Percentiles rank a stretch among this genome's conserved stretches.
phyloP scores from a whole-genome alignment of 1,140 invertebrate genomes.

The Colletes latitarsis region DNA sequence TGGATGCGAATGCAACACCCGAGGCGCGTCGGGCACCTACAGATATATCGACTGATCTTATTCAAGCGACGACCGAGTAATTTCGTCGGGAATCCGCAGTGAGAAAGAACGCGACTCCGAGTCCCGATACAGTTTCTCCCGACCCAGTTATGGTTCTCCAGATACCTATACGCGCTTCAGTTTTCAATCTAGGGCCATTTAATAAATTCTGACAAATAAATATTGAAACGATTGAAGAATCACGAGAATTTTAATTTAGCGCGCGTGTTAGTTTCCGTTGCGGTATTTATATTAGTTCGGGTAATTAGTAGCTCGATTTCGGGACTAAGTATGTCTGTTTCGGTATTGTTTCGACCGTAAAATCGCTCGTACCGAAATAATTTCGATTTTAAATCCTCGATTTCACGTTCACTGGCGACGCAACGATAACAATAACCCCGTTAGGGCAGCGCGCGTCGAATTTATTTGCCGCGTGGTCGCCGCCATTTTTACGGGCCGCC shows the following conservation, averaged over 20 bases:
- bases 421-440: constrained; percentile 18
- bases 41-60: constrained; percentile 15
- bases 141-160: background rate
- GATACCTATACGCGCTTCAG: constrained; percentile 3
- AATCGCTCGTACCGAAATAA: constrained; percentile 17
- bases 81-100: constrained; percentile 6
- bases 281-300: too few relatives aligned
- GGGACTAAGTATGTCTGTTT: too few relatives aligned
- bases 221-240: too few relatives aligned
- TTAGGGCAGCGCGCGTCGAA: constrained; percentile 12
- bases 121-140: background rate
- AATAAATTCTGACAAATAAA: background rate
- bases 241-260: too few relatives aligned
- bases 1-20: constrained; percentile 22
- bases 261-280: too few relatives aligned
- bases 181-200: background rate
- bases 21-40: constrained; percentile 12
- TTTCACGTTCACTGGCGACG: background rate
- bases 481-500: background rate
- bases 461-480: constrained; percentile 3
- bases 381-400: background rate
- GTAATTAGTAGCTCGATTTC: too few relatives aligned
- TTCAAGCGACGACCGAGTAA: constrained; percentile 14
- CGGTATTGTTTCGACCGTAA: background rate
- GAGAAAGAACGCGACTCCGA: background rate